Conservation (phyloP, 2,888 invertebrate species). For the Phlogophora meticulosa region DNA sequence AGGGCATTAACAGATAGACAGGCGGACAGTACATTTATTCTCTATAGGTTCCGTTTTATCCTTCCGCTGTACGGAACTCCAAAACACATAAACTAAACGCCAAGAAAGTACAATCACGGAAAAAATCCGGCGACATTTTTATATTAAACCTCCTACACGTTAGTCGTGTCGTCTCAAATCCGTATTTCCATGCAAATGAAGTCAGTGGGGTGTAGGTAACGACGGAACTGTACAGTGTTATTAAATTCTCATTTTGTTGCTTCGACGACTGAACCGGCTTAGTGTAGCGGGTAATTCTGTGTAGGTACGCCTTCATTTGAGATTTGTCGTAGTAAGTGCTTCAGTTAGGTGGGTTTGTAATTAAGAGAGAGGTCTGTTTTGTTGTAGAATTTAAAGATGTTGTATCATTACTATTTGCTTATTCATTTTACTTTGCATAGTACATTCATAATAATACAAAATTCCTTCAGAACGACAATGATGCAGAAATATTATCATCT, state of each 20-base stretch:
- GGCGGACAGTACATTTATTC: no score
- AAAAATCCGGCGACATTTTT: constrained; percentile 50
- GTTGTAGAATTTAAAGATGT: neutral
- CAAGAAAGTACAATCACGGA: constrained; percentile 46
- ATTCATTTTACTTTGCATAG: no score
- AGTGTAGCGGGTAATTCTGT: constrained; percentile 20
- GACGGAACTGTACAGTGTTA: constrained; percentile 62
- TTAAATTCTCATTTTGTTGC: constrained; percentile 70
- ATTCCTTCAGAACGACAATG: no score
- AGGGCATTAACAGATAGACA: no score
- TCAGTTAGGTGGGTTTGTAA: neutral
- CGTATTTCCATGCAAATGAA: constrained; percentile 72
- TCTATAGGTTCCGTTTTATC: no score
- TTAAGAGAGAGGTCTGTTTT: neutral
- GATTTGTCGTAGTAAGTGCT: constrained; percentile 8
- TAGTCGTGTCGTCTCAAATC: constrained; percentile 62
- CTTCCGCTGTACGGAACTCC: no score
- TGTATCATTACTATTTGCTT: no score
- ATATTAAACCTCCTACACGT: constrained; percentile 47
- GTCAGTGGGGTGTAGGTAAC: constrained; percentile 56
- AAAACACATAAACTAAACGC: constrained; percentile 35
- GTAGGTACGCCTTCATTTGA: constrained; percentile 5
- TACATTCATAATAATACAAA: no score
- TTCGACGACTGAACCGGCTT: constrained; percentile 53
- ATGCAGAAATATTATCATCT: no score